Percentiles rank a stretch among this genome's conserved stretches.
Conservation (phyloP, 2,797 vertebrate genomes). For the Xerus rutilus region DNA sequence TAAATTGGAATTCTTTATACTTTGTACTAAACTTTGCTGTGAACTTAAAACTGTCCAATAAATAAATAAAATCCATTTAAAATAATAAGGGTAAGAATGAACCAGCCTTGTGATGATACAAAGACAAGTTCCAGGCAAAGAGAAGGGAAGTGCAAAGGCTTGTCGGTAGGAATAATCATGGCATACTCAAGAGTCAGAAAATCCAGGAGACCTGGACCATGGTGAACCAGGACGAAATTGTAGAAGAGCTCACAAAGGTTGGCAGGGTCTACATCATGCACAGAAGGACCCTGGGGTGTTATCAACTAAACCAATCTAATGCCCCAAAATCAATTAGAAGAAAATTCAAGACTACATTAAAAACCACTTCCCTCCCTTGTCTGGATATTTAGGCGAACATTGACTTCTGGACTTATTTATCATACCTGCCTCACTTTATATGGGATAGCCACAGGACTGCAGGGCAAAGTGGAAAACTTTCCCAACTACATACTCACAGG, state of each 20-base stretch:
- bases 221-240: neutral
- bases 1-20: neutral
- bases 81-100: slow-evolving; percentile 6
- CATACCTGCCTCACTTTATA: neutral
- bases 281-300: neutral
- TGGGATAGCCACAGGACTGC: neutral
- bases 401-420: neutral
- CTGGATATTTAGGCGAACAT: neutral
- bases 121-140: neutral
- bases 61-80: neutral
- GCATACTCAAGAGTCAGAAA: neutral
- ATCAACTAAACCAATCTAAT: neutral
- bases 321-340: slow-evolving; percentile 13
- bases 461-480: neutral
- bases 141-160: neutral
- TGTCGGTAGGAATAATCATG: neutral
- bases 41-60: neutral
- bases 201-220: neutral
- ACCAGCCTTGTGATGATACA: neutral
- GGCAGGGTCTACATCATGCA: rapidly evolving
- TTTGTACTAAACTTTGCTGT: neutral
- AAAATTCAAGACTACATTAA: slow-evolving; percentile 24
- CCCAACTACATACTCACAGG: neutral
- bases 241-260: neutral
- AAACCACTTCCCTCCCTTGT: neutral